Percentiles rank a stretch among this genome's conserved stretches.
Evolutionary conservation across 2,797 vertebrate species (phyloP).

Genomic region (Fundulus diaphanus): DNA sequence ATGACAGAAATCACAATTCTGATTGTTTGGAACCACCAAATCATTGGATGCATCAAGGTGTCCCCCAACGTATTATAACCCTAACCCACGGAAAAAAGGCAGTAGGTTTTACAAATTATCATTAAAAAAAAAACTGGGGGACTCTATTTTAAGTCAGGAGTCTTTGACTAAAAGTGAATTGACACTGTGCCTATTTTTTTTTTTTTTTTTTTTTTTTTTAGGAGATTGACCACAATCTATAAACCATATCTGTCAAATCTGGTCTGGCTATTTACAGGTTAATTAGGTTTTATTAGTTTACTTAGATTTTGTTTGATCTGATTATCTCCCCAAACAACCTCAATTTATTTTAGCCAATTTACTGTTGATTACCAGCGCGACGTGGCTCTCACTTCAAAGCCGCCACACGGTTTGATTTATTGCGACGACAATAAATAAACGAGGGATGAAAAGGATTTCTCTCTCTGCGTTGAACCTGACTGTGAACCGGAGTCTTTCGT

Average conservation of each 20-base stretch:
- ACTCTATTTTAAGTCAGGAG: too few relatives aligned
- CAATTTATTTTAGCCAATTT: not conserved
- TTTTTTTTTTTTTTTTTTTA: too few relatives aligned
- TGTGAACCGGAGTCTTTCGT: slow-evolving; percentile 15
- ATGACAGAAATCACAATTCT: not conserved
- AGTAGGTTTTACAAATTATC: too few relatives aligned
- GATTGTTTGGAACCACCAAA: not conserved
- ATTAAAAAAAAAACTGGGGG: too few relatives aligned
- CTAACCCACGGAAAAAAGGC: not conserved
- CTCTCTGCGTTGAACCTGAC: not conserved
- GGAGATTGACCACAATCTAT: not conserved
- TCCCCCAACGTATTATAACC: too few relatives aligned
- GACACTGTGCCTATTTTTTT: too few relatives aligned
- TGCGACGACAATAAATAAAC: not conserved
- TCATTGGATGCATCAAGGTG: not conserved
- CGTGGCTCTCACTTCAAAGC: not conserved
- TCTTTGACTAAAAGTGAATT: too few relatives aligned
- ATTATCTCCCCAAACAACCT: not conserved
- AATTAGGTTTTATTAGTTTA: not conserved
- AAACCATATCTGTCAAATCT: not conserved
- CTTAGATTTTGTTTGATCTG: not conserved
- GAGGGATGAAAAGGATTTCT: not conserved
- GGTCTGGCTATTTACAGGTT: not conserved
- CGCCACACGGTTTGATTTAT: not conserved
- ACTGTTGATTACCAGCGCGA: not conserved